Conservation (phyloP, 2,888 invertebrate species). For the Biston stratarius region DNA sequence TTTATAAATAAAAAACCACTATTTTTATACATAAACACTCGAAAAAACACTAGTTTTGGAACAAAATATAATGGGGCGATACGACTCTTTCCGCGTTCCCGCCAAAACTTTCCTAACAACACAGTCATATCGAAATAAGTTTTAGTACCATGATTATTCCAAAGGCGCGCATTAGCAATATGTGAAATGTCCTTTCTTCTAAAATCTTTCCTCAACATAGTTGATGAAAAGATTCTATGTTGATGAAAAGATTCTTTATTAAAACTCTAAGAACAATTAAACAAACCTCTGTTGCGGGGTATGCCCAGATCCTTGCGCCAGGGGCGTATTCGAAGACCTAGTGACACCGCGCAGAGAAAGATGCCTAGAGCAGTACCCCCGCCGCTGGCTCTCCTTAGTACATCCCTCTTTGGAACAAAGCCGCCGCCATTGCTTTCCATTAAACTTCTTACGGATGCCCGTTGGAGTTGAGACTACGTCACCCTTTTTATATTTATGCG, state of each 20-base stretch:
- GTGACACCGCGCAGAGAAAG: constrained; percentile 93
- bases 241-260: background rate
- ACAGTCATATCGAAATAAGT: no score
- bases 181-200: no score
- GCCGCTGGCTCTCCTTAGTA: constrained; percentile 96
- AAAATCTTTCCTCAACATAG: no score
- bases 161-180: no score
- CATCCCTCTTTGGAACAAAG: constrained; percentile 98
- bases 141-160: no score
- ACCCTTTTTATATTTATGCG: constrained; percentile 98
- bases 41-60: no score
- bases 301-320: constrained; percentile 74
- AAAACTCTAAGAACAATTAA: background rate
- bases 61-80: no score
- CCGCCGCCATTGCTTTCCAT: constrained; percentile 99
- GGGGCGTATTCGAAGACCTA: constrained; percentile 77
- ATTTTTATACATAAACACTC: no score
- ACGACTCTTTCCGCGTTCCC: no score
- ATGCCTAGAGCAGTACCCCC: constrained; percentile 98
- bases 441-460: constrained; percentile 99
- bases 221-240: background rate
- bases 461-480: constrained; percentile 97
- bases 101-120: no score
- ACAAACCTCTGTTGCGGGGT: constrained; percentile 77
- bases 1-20: no score